phyloP scores from a whole-genome alignment of 1,140 invertebrate genomes.

The Ips typographus region DNA sequence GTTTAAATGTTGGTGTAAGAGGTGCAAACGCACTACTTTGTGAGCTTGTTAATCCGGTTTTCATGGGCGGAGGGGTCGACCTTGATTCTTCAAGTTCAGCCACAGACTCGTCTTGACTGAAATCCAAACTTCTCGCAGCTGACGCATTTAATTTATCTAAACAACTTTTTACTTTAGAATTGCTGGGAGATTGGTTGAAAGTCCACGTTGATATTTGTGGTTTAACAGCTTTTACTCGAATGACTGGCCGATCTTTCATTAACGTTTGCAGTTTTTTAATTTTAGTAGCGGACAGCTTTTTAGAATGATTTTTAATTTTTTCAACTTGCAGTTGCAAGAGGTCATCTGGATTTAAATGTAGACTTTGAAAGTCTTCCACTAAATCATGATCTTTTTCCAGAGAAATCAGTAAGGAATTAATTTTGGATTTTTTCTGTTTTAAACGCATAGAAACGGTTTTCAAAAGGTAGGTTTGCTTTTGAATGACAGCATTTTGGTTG shows the following conservation, averaged over 20 bases:
- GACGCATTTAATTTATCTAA: neutral
- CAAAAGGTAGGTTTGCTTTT: conserved; percentile 53
- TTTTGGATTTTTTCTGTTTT: conserved; percentile 22
- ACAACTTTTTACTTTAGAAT: neutral
- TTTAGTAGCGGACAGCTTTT: conserved; percentile 40
- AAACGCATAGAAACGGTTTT: conserved; percentile 46
- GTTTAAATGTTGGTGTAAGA: neutral
- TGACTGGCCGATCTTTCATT: conserved; percentile 38
- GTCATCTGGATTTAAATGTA: conserved; percentile 41
- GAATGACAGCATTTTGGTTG: conserved; percentile 61
- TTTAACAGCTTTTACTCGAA: conserved; percentile 38
- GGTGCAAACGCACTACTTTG: conserved; percentile 24
- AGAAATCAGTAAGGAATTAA: conserved; percentile 37
- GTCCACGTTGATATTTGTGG: conserved; percentile 40
- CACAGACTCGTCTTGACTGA: conserved; percentile 40
- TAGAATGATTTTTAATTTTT: conserved; percentile 36
- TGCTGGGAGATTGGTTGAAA: conserved; percentile 32
- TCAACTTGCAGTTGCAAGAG: conserved; percentile 40
- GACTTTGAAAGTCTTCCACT: conserved; percentile 41
- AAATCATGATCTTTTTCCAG: conserved; percentile 38
- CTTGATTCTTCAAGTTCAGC: conserved; percentile 1
- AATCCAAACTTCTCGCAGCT: conserved; percentile 34
- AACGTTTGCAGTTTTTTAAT: conserved; percentile 37
- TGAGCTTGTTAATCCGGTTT: conserved; percentile 16
- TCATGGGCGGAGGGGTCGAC: neutral